Percentiles rank a stretch among this genome's conserved stretches.
phyloP scores from a whole-genome alignment of 2,888 invertebrate species.

The Apodemia hepburni region DNA sequence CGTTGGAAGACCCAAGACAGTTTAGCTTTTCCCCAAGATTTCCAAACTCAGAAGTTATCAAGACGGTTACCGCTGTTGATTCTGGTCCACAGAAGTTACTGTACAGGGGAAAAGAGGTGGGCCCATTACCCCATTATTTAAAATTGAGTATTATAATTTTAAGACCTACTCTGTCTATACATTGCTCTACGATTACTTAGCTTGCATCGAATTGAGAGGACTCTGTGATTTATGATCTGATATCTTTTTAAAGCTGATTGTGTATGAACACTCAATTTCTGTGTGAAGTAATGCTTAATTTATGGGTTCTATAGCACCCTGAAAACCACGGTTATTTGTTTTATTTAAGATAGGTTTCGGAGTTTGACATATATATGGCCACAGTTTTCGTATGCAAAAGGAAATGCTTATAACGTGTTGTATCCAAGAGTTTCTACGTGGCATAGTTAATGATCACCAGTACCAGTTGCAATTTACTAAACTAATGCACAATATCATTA shows the following conservation, averaged over 20 bases:
- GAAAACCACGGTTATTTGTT: neutral
- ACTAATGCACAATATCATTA: too few species aligned
- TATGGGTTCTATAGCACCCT: constrained; percentile 26
- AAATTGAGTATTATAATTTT: neutral
- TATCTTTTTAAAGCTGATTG: constrained; percentile 36
- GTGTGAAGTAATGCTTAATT: constrained; percentile 29
- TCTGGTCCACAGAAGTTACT: too few species aligned
- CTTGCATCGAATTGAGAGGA: constrained; percentile 34
- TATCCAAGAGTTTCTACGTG: too few species aligned
- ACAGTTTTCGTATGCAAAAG: neutral
- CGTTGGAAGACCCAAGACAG: too few species aligned
- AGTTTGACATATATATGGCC: neutral
- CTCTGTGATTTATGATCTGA: constrained; percentile 36
- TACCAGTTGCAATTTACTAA: too few species aligned
- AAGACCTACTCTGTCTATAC: constrained; percentile 8
- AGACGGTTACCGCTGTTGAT: too few species aligned
- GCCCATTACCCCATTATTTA: too few species aligned
- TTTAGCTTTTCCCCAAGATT: too few species aligned
- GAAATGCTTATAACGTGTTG: too few species aligned
- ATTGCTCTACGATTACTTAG: constrained; percentile 32
- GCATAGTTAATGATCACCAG: too few species aligned
- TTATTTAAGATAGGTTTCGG: neutral
- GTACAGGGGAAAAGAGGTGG: too few species aligned
- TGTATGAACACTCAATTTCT: constrained; percentile 36
- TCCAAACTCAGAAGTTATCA: too few species aligned